phyloP scores from a whole-genome alignment of 2,888 invertebrate genomes.

The Lampropteryx suffumata region DNA sequence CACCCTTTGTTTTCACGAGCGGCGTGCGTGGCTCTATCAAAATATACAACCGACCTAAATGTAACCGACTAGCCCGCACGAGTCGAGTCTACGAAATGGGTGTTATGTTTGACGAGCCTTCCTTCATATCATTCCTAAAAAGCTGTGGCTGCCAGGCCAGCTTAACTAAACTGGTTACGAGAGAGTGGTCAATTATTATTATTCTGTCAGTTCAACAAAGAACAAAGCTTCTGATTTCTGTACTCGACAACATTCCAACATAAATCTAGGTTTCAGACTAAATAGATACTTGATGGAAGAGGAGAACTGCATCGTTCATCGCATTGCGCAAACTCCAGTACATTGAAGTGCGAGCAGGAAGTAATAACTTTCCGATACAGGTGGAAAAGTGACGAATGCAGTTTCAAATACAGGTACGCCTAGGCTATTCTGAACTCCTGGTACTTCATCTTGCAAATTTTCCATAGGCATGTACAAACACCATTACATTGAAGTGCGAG shows the following conservation, averaged over 20 bases:
- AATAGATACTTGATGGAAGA: conserved; percentile 2
- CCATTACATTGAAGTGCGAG: conserved; percentile 15
- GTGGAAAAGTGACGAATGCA: conserved; percentile 20
- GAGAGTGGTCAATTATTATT: too few relatives aligned
- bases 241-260: conserved; percentile 9
- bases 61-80: conserved; percentile 72
- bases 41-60: conserved; percentile 75
- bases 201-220: too few relatives aligned
- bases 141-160: too few relatives aligned
- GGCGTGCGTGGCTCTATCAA: conserved; percentile 66
- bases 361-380: conserved; percentile 2
- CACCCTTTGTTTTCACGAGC: conserved; percentile 67
- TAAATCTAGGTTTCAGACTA: conserved; percentile 18
- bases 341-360: conserved; percentile 17
- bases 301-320: conserved; percentile 12
- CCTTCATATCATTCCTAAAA: too few relatives aligned
- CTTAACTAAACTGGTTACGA: too few relatives aligned
- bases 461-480: conserved; percentile 6
- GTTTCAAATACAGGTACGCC: neutral
- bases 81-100: conserved; percentile 39
- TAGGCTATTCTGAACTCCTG: conserved; percentile 10
- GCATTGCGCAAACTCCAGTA: conserved; percentile 25
- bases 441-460: conserved; percentile 8
- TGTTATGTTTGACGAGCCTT: conserved; percentile 59
- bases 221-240: neutral